Conservation (phyloP, 2,888 invertebrate genomes). For the Coremacera marginata region DNA sequence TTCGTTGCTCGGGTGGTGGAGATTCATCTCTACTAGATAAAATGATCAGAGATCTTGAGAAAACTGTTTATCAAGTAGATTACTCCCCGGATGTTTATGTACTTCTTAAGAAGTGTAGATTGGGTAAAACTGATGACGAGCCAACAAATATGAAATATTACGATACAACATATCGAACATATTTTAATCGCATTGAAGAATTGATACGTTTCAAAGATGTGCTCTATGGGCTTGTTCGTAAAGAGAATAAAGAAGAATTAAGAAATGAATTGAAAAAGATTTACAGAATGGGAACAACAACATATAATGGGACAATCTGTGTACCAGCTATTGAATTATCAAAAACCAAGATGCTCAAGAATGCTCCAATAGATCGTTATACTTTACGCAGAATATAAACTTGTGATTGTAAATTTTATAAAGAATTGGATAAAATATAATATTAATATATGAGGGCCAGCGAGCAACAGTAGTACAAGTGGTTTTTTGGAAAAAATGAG, state of each 20-base stretch:
- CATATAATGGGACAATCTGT: slow-evolving; percentile 58
- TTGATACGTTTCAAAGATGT: slow-evolving; percentile 44
- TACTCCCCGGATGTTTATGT: slow-evolving; percentile 53
- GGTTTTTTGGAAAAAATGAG: no score
- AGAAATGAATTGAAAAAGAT: slow-evolving; percentile 53
- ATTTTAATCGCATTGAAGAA: slow-evolving; percentile 57
- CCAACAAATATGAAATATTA: slow-evolving; percentile 50
- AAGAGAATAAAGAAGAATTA: slow-evolving; percentile 42
- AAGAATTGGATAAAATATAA: no score
- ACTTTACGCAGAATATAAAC: slow-evolving; percentile 47
- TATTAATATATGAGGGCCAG: no score
- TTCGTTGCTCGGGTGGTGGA: slow-evolving; percentile 45
- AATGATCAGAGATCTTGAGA: slow-evolving; percentile 45
- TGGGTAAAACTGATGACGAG: slow-evolving; percentile 42
- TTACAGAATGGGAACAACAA: slow-evolving; percentile 51
- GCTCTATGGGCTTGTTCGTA: slow-evolving; percentile 40
- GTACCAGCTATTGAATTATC: slow-evolving; percentile 51
- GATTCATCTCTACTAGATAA: slow-evolving; percentile 43
- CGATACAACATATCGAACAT: slow-evolving; percentile 59
- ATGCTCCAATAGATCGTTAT: slow-evolving; percentile 60
- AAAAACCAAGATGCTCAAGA: slow-evolving; percentile 51
- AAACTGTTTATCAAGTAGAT: slow-evolving; percentile 49
- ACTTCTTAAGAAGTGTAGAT: slow-evolving; percentile 48
- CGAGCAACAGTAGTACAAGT: no score
- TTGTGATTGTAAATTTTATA: background rate